Percentiles rank a stretch among this genome's conserved stretches.
Evolutionary conservation across 2,797 vertebrate genomes (phyloP).

Genomic region (Bradypodion ventrale): DNA sequence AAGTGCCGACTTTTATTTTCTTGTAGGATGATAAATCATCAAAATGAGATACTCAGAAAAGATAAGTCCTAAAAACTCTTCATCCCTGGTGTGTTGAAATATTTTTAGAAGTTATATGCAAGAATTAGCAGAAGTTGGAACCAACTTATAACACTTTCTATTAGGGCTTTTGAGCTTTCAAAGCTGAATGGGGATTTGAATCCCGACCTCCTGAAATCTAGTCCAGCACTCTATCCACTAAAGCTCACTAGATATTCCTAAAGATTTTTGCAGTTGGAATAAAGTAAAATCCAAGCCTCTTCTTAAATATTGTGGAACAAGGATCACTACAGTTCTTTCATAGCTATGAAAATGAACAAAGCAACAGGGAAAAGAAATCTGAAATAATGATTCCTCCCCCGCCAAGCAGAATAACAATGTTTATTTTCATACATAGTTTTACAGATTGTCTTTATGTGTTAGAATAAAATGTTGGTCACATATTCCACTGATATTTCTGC

Average conservation of each 20-base stretch:
- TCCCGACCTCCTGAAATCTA: too few species aligned
- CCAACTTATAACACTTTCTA: too few species aligned
- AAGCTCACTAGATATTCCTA: too few species aligned
- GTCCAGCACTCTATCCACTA: too few species aligned
- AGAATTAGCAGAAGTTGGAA: too few species aligned
- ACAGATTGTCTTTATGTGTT: neutral
- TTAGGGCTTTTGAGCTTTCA: too few species aligned
- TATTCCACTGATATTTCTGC: neutral
- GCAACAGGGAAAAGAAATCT: neutral
- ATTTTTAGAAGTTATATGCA: too few species aligned
- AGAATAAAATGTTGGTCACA: neutral
- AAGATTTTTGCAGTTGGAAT: neutral
- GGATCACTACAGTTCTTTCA: neutral
- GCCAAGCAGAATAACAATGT: neutral
- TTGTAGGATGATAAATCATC: neutral
- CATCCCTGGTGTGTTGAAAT: conserved; percentile 2
- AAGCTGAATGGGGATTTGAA: too few species aligned
- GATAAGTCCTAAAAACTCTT: neutral
- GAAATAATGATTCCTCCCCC: neutral
- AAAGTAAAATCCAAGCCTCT: neutral
- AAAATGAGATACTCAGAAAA: neutral
- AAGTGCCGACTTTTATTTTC: neutral
- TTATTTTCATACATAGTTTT: neutral
- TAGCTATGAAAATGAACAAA: neutral
- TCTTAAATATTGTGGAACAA: neutral